Base-by-base conservation (phyloP, 1,140 invertebrate genomes). In the Dufourea novaeangliae region DNA sequence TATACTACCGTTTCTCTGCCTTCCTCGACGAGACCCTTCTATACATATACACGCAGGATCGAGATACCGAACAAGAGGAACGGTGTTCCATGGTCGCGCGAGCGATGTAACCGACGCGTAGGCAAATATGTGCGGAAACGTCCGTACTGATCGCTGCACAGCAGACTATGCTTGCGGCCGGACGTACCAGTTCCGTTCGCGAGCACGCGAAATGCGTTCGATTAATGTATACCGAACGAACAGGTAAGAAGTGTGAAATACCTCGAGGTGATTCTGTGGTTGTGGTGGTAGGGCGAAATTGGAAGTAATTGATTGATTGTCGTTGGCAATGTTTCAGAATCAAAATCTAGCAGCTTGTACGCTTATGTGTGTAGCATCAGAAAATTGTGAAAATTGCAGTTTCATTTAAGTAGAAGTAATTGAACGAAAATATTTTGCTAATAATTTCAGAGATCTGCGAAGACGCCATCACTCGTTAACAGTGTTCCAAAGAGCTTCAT, bases 151-250 rank as follows among this genome's bases (percentile, higher is more conserved):
- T 85, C 59, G 61, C 61, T 29, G 39, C 34, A 75, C 63, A 75
- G 77, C 86, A 81, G 68, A 88, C 87, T 86, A 83, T 85, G 86
- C 82, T 88, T 71, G 83, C 73, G 84, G 83, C 83, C 79, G 54
- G 77, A 78, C 79, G 76, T 41, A 54, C 59, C 56, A 70, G 37
- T 69, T 54, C 11, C 61, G 73, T 70, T 80, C 52, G 66, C 71
- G 72, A 81, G 80, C 76, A 80, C 71, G 72, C 64, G 69, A 69
- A 10, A 22, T 32, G 67, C 54, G 61, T 78, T 59, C 52, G 79
- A 67, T 67, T 44, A 64, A 64, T 22, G 73, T 25, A 32, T 72
- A 69, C 34, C 34, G 17, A 32, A 0, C 32, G 61, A 17, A 12
- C 12, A 54, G 46, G 27, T 74, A 77, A 82, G 29, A 41, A 44